Percentiles rank a stretch among this genome's conserved stretches.
Evolutionary conservation across 2,888 invertebrate species (phyloP).

Genomic region (Drosophila glabriapex): DNA sequence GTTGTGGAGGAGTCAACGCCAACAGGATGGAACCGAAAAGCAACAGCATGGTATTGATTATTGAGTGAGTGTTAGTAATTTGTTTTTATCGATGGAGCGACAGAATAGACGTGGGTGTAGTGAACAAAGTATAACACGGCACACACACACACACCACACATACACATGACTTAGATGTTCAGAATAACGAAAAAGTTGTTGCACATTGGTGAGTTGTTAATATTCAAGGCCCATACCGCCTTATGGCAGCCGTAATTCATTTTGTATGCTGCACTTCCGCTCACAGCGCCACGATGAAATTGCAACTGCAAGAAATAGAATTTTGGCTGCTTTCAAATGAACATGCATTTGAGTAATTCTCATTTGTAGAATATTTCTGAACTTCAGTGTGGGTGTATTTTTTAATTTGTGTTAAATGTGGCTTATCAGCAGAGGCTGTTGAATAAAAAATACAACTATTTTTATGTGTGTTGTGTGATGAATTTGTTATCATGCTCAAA

Average conservation of each 20-base stretch:
- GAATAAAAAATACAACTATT: background rate
- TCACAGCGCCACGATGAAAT: constrained; percentile 39
- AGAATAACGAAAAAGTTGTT: constrained; percentile 53
- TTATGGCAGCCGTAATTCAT: constrained; percentile 42
- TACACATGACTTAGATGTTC: background rate
- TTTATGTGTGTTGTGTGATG: background rate
- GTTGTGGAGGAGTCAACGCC: constrained; percentile 45
- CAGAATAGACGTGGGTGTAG: background rate
- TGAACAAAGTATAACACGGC: constrained; percentile 26
- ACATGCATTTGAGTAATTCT: constrained; percentile 12
- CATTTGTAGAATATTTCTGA: constrained; percentile 29
- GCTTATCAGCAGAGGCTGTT: constrained; percentile 16
- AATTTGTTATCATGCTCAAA: background rate
- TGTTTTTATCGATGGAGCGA: background rate
- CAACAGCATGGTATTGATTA: constrained; percentile 70
- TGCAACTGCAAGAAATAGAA: constrained; percentile 37
- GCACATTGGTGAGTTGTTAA: constrained; percentile 64
- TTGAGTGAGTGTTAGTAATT: constrained; percentile 49
- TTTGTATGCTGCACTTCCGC: constrained; percentile 21
- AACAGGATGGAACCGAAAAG: constrained; percentile 63
- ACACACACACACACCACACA: background rate
- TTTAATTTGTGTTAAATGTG: background rate
- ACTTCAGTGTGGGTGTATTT: background rate
- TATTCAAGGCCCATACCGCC: constrained; percentile 59
- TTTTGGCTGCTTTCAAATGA: constrained; percentile 11